These are phyloP conservation scores for Hanleya hanleyi DNA, from an alignment of 2,888 invertebrate species.

Conservation along the genomic window DNA sequence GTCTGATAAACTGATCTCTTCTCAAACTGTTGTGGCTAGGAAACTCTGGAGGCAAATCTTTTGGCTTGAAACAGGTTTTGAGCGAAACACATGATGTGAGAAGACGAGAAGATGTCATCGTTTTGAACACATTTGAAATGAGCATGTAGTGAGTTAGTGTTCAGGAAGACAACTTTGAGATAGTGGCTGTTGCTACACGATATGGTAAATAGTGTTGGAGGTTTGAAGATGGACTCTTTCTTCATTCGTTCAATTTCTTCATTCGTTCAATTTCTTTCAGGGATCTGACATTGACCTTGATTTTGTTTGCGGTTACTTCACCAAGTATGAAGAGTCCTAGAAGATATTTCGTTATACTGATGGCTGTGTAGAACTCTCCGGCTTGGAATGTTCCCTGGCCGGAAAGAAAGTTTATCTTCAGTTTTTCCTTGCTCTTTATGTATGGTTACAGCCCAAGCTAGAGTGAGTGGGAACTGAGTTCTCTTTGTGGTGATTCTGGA, in stretches of 20 bases:
- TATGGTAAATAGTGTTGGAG: neutral
- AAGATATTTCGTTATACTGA: constrained; percentile 17
- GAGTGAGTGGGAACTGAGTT: constrained; percentile 15
- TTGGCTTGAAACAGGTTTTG: neutral
- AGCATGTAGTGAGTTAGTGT: neutral
- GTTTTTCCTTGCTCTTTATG: constrained; percentile 26
- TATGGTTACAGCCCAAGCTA: constrained; percentile 24
- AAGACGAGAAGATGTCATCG: neutral
- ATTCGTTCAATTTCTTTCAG: neutral
- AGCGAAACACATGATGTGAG: neutral
- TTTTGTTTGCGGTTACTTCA: neutral
- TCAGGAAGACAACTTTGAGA: neutral
- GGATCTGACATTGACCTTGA: neutral
- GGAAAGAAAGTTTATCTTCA: constrained; percentile 13
- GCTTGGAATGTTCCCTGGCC: constrained; percentile 7
- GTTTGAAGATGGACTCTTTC: neutral
- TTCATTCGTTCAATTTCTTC: too few relatives aligned
- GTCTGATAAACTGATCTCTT: too few relatives aligned
- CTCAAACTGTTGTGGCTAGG: too few relatives aligned
- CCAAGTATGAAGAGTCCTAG: constrained; percentile 16
- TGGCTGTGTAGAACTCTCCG: constrained; percentile 21
- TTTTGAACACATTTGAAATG: neutral
- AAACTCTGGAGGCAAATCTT: neutral
- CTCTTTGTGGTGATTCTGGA: neutral
- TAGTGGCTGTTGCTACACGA: neutral